Evolutionary conservation across 2,113 vertebrate genomes (phyloP), one percentile per base, ranked within the genome.

Genomic region (Dendropsophus ebraccatus): DNA sequence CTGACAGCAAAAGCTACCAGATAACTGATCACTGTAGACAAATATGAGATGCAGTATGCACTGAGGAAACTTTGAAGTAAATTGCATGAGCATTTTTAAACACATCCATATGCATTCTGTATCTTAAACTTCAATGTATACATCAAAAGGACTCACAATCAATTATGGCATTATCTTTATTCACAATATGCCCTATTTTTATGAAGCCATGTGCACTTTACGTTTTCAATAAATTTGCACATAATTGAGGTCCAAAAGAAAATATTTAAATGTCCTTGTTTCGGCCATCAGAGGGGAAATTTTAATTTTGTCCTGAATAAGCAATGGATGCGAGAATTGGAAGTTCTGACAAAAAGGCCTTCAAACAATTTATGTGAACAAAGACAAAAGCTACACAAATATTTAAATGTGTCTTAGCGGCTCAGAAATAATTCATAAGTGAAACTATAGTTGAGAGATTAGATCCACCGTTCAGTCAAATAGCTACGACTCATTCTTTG

Each of bases 1-100:
- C 87, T 90, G 90, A 91, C 85, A 92, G 88, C 25, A 0, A 89
- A 90, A 88, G 83, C 88, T 67, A 73, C 28, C 81, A 21, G 10
- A 88, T 81, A 16, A 0, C 85, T 56, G 12, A 82, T 90, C 87
- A 82, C 80, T 14, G 79, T 81, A 58, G 2, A 70, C n/a, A 83
- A 32, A 8, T 82, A 65, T 70, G 87, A 85, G 16, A 87, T 19
- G 1, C 12, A 58, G 83, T 81, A 81, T 88, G 12, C 54, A 49
- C 58, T 75, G 77, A 86, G 67, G 54, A 80, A 80, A 86, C 84
- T 86, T 86, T 86, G 84, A 86, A 86, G 84, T 86, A 70, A 81
- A 81, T 80, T 81, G 65, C 84, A 80, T 77, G 50, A 81, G 76
- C 84, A 81, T 81, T 86, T 86, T 86, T 81, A 86, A 81, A 86